Percentiles rank a stretch among this genome's conserved stretches.
Evolutionary conservation across 92 coral and sea anemone species (phyloP).

Genomic region (Palythoa grandiflora): DNA sequence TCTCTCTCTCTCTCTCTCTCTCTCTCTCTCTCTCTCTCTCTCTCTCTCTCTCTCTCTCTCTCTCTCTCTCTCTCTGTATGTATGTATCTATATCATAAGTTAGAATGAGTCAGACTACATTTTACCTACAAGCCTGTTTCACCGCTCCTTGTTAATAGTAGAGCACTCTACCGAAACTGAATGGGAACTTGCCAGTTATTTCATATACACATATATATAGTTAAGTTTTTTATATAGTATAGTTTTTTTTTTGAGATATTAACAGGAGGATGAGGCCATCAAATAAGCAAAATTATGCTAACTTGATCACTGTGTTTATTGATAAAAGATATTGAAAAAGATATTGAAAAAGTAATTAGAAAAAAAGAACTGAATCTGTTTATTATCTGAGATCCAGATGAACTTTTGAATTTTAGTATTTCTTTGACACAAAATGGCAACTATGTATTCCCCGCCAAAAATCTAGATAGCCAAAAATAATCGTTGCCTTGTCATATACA

Average conservation of each 20-base stretch:
- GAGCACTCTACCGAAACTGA: too few species aligned
- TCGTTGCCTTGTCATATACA: conserved; percentile 27
- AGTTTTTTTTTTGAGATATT: neutral
- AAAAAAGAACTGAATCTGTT: neutral
- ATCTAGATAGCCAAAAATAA: conserved; percentile 36
- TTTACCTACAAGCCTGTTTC: too few species aligned
- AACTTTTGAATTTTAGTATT: conserved; percentile 27
- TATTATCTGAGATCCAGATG: conserved; percentile 34
- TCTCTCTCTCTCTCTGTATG: too few species aligned
- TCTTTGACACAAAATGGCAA: conserved; percentile 36
- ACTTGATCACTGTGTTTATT: neutral
- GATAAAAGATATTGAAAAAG: neutral
- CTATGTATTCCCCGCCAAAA: conserved; percentile 22
- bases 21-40: too few species aligned
- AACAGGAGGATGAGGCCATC: conserved; percentile 10
- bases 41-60: too few species aligned
- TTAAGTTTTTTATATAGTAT: conserved; percentile 3
- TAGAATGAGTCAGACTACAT: too few species aligned
- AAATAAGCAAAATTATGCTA: neutral
- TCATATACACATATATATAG: neutral
- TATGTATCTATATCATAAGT: too few species aligned
- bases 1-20: too few species aligned
- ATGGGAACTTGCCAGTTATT: too few species aligned
- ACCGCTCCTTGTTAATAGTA: too few species aligned
- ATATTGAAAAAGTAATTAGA: neutral